Base-by-base conservation (phyloP, 2,113 vertebrate genomes). In the Talpa occidentalis region DNA sequence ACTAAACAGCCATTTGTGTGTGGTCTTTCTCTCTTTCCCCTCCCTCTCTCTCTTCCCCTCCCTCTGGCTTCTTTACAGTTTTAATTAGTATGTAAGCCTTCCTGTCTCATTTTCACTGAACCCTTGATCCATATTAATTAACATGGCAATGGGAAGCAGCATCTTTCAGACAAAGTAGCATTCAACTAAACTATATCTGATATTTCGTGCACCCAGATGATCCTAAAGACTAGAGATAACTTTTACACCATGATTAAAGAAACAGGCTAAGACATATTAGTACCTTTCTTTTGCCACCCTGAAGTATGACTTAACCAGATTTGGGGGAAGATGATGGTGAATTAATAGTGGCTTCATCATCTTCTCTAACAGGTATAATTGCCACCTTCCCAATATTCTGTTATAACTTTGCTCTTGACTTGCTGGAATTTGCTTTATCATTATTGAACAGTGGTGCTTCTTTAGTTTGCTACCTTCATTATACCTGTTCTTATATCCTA, bases 231-330 rank as follows among this genome's bases (percentile, higher is more conserved):
- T 89, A 74, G 78, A 69, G 26, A 2, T 89, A 52, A 59, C 52
- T 70, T 35, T 5, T 79, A 76, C 30, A 15, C 77, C 35, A 44
- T 73, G 79, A 82, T 44, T 90, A 52, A 83, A 79, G 56, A 90
- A 82, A 77, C 30, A 74, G 12, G 4, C 11, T 80, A 91, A 90
- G 85, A 69, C 40, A 82, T 76, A 8, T 81, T n/a, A 42, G 16
- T 76, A 10, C 52, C 22, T 78, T 8, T 81, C 56, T 78, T 74
- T 62, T 47, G 90, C 32, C 59, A 59, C 26, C 44, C 67, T 76
- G n/a, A 97, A 90, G 79, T 78, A 73, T 28, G 4, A 89, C 56
- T 72, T 91, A 81, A 78, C 35, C 73, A 86, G 35, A 94, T 87
- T 94, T 86, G 69, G n/a, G 8, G 17, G 49, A 92, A 9, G 37